Evolutionary conservation across 1,140 invertebrate genomes (phyloP), one percentile per base, ranked within the genome.

Genomic region (Rhopalosiphum maidis): DNA sequence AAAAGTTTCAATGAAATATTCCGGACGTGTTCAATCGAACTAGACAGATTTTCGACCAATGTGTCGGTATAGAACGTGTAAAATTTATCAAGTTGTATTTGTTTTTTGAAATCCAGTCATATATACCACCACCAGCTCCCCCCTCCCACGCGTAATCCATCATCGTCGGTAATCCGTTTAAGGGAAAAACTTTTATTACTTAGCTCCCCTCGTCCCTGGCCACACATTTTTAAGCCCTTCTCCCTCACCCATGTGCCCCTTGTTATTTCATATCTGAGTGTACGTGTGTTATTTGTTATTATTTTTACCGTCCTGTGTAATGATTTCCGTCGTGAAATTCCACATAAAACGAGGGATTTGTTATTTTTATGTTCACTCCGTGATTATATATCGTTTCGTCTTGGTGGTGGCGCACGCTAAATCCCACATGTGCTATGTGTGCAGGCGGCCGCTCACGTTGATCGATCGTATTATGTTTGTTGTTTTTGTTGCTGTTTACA

Each of bases 101-200:
- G 82, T 93, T 93, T 93, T 86, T 93, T 86, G 43, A 48, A 92
- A 83, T 83, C 68, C 68, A 48, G 91, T 82, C 68, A 83, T 85
- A 83, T 51, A 92, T 83, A 85, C 46, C 51, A 7, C 48, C 35
- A 77, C 30, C 60, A n/a, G 55, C 25, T 9, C 87, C 87, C 86
- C n/a, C 88, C 88, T 89, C 7, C 88, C 51, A 18, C 3, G 51
- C 15, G 88, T 86, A 93, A 93, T 93, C 91, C 91, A 86, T 93
- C 91, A 93, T 93, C 91, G 91, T 86, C 82, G 91, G 91, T 92
- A 86, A 86, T 93, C 77, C 82, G 91, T 93, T 93, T 86, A 55
- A 93, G 82, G 48, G 91, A 93, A 93, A 93, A 93, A 93, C 91
- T 93, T 93, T 93, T 93, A 86, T 92, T 92, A 92, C 91, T 92